These are phyloP conservation scores for Plestiodon gilberti DNA, from an alignment of 2,113 vertebrate genomes.

Conservation along the genomic window DNA sequence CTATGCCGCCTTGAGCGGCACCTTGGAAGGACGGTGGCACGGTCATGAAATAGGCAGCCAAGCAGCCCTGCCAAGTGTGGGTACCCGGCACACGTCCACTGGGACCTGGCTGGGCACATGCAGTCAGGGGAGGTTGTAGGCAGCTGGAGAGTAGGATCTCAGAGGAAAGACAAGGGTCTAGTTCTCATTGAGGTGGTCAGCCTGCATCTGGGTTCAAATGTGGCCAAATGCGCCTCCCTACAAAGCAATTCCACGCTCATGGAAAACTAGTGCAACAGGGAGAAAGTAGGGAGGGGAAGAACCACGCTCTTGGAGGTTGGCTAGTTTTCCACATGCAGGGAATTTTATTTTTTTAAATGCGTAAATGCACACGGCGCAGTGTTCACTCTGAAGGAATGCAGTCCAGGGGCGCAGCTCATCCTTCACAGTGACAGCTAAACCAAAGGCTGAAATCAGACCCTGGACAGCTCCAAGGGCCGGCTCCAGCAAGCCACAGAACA, in stretches of 20 bases:
- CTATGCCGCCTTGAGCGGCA: too few relatives aligned
- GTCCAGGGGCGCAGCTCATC: neutral
- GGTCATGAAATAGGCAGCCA: too few relatives aligned
- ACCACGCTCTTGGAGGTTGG: neutral
- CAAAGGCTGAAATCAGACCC: neutral
- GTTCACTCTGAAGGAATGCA: neutral
- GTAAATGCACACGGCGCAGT: too few relatives aligned
- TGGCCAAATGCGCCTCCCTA: neutral
- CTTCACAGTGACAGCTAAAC: neutral
- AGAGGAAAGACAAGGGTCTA: neutral
- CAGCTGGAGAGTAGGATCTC: neutral
- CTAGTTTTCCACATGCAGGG: neutral
- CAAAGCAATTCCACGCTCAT: neutral
- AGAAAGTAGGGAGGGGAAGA: too few relatives aligned
- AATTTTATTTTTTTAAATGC: neutral
- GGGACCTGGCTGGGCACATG: neutral
- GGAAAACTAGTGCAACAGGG: neutral
- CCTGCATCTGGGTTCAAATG: neutral
- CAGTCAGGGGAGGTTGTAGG: neutral
- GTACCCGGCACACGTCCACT: neutral
- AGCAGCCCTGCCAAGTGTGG: neutral
- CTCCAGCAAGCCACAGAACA: neutral
- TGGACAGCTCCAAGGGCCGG: neutral
- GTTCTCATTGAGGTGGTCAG: neutral
- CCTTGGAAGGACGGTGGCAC: too few relatives aligned